A percentile compares a stretch with the other conserved stretches of the same genome.
Conservation (phyloP, 1,140 invertebrate genomes). For the Vanessa atalanta region DNA sequence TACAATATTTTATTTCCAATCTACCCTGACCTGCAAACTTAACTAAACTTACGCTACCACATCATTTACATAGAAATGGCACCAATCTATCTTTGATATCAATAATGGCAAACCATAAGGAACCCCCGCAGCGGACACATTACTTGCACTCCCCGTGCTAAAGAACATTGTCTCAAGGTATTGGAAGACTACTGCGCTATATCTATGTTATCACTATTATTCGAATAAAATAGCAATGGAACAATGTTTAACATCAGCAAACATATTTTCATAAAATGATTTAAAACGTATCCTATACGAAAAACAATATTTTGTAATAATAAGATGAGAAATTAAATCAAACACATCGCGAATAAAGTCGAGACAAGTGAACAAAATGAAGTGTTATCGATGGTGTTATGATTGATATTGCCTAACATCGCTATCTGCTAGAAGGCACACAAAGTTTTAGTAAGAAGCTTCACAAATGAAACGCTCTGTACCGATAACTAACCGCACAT, state of each 20-base stretch:
- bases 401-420: slow-evolving; percentile 73
- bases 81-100: slow-evolving; percentile 81
- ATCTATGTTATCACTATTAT: slow-evolving; percentile 73
- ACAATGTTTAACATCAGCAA: slow-evolving; percentile 39
- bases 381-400: slow-evolving; percentile 51
- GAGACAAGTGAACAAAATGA: slow-evolving; percentile 39
- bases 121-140: slow-evolving; percentile 71
- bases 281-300: slow-evolving; percentile 46
- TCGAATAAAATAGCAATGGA: slow-evolving; percentile 51
- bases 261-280: slow-evolving; percentile 15
- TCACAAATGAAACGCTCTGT: slow-evolving; percentile 64
- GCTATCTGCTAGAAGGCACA: slow-evolving; percentile 80
- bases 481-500: background rate
- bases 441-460: slow-evolving; percentile 79
- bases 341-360: slow-evolving; percentile 24
- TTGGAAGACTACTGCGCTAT: slow-evolving; percentile 80
- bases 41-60: slow-evolving; percentile 78
- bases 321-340: slow-evolving; percentile 21
- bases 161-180: slow-evolving; percentile 64
- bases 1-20: slow-evolving; percentile 76
- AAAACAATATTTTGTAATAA: slow-evolving; percentile 35
- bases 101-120: slow-evolving; percentile 80
- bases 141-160: slow-evolving; percentile 51
- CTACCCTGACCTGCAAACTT: slow-evolving; percentile 80
- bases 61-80: slow-evolving; percentile 79